phyloP scores from a whole-genome alignment of 1,140 invertebrate genomes.

The Neotoxoptera formosana region DNA sequence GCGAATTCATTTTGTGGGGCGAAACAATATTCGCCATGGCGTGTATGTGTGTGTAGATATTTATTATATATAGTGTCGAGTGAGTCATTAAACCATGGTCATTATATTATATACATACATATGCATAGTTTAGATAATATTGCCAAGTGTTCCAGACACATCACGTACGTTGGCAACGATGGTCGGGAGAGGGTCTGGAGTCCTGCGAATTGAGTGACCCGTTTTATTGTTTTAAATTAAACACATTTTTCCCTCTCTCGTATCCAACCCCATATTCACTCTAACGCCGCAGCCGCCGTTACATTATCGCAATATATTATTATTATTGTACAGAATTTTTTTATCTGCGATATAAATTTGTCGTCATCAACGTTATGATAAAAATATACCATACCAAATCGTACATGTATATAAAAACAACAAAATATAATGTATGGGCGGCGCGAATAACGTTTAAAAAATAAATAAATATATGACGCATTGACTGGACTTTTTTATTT shows the following conservation, averaged over 20 bases:
- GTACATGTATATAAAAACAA: not conserved
- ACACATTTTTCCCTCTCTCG: not conserved
- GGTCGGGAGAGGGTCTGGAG: not conserved
- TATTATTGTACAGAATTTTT: slow-evolving; percentile 10
- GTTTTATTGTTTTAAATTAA: slow-evolving; percentile 42
- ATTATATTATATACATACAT: slow-evolving; percentile 16
- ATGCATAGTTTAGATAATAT: not conserved
- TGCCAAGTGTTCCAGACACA: slow-evolving; percentile 27
- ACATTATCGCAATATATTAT: slow-evolving; percentile 3
- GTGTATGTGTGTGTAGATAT: slow-evolving; percentile 1
- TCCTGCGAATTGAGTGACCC: slow-evolving; percentile 30
- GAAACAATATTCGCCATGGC: slow-evolving; percentile 21
- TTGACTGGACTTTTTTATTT: not conserved
- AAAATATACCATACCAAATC: slow-evolving; percentile 14
- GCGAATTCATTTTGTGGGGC: not conserved
- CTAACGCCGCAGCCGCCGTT: not conserved
- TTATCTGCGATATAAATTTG: slow-evolving; percentile 4
- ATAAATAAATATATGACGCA: not conserved
- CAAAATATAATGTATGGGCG: not conserved
- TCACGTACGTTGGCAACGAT: not conserved
- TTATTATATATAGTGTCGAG: slow-evolving; percentile 13
- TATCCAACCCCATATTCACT: not conserved
- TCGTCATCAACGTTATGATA: not conserved
- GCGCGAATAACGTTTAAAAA: not conserved
- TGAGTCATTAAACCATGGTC: slow-evolving; percentile 36